Evolutionary conservation across 2,797 vertebrate genomes (phyloP).

Genomic region (Falco novaeseelandiae): DNA sequence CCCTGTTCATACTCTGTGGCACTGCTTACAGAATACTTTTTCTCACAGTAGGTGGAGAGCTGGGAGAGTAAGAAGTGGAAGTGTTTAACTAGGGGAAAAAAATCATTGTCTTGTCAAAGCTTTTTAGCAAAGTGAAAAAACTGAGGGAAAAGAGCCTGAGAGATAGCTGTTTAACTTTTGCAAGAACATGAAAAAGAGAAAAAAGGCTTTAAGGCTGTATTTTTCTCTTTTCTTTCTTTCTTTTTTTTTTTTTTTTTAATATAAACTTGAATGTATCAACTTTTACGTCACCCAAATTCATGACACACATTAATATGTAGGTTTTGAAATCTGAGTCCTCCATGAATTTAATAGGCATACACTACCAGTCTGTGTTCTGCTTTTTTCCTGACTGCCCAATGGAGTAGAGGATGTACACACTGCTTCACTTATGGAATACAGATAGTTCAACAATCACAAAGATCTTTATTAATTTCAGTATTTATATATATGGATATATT

Average conservation of each 20-base stretch:
- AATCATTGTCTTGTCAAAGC: background rate
- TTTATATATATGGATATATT: background rate
- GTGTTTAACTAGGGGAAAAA: background rate
- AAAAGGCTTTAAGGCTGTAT: background rate
- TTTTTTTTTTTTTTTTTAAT: background rate
- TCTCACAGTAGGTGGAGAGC: background rate
- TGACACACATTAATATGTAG: background rate
- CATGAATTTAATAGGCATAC: background rate
- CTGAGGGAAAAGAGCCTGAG: background rate
- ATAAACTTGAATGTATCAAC: background rate
- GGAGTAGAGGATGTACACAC: background rate
- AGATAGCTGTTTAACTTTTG: background rate
- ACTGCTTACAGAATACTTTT: background rate
- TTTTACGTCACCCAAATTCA: background rate
- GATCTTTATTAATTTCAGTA: background rate
- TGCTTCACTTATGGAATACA: background rate
- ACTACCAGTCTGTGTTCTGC: accelerated
- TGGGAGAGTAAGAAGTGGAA: background rate
- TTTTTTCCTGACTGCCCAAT: background rate
- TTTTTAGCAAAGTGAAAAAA: background rate
- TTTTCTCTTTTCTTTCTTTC: background rate
- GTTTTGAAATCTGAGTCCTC: background rate
- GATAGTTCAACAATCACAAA: background rate
- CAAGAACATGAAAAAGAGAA: background rate
- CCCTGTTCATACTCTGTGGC: background rate